These are phyloP conservation scores for Montipora sp. DNA, from an alignment of 64 coral and sea anemone species.

Conservation along the genomic window DNA sequence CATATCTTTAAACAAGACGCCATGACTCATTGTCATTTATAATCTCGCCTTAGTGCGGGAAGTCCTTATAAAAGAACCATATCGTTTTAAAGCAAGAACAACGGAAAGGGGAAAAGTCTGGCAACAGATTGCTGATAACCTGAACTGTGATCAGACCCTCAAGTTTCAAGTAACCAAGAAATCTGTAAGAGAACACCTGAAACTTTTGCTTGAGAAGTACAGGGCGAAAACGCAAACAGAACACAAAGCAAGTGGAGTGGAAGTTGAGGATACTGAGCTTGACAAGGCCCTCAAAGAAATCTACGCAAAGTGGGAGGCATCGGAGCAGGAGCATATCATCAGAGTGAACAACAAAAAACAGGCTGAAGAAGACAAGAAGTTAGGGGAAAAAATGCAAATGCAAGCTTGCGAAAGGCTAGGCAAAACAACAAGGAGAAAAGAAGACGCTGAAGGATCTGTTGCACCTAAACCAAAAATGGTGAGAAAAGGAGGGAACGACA, in stretches of 20 bases:
- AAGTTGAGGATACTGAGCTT: neutral
- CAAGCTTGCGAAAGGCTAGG: constrained; percentile 41
- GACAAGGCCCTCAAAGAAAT: neutral
- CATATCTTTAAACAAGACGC: too few relatives aligned
- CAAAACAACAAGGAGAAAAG: constrained; percentile 44
- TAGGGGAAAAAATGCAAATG: constrained; percentile 35
- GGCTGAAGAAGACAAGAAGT: constrained; percentile 30
- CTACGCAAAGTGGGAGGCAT: neutral
- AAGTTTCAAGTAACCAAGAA: neutral
- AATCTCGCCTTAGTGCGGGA: neutral
- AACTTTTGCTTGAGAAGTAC: neutral
- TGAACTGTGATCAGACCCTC: neutral
- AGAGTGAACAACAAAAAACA: constrained; percentile 54
- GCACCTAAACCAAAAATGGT: constrained; percentile 44
- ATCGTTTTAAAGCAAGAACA: neutral
- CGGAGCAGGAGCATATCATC: constrained; percentile 44
- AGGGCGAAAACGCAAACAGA: neutral
- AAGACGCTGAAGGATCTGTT: constrained; percentile 54
- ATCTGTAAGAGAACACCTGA: neutral
- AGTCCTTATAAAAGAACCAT: neutral
- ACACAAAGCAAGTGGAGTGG: neutral
- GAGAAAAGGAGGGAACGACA: constrained; percentile 63
- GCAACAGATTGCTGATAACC: neutral
- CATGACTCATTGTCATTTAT: neutral
- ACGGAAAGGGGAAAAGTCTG: neutral